These are phyloP conservation scores for Acrobasis suavella DNA, from an alignment of 2,888 invertebrate genomes.

Conservation along the genomic window DNA sequence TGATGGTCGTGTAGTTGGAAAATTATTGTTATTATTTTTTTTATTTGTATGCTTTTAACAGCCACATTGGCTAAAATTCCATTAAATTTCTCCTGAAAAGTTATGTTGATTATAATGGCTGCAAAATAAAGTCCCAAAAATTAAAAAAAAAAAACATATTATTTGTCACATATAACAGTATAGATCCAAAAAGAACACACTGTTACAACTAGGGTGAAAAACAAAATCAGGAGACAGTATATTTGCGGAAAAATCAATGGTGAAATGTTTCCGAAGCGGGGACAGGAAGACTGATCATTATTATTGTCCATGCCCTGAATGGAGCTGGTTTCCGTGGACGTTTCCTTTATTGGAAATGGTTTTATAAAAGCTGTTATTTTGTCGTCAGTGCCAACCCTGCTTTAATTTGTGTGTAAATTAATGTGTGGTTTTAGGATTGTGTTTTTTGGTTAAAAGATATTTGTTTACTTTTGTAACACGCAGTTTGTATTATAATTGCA, in stretches of 20 bases:
- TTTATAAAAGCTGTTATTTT: constrained; percentile 73
- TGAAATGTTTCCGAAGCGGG: constrained; percentile 69
- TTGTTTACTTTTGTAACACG: background rate
- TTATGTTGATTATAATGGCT: too few species aligned
- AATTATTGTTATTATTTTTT: too few species aligned
- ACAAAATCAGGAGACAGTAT: constrained; percentile 58
- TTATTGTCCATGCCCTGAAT: constrained; percentile 67
- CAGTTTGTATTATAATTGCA: background rate
- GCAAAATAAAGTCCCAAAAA: too few species aligned
- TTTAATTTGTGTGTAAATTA: constrained; percentile 42
- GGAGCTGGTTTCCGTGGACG: constrained; percentile 57
- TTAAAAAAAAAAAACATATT: too few species aligned
- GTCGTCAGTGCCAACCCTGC: constrained; percentile 53
- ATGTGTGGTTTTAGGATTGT: constrained; percentile 20
- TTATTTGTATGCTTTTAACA: too few species aligned
- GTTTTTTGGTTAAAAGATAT: background rate
- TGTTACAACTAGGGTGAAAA: constrained; percentile 23
- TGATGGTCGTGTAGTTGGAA: too few species aligned
- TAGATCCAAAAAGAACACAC: background rate
- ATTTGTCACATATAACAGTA: too few species aligned
- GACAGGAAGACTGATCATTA: constrained; percentile 74
- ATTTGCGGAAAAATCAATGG: constrained; percentile 82
- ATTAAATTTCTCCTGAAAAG: too few species aligned
- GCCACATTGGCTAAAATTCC: too few species aligned
- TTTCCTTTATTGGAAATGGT: constrained; percentile 62